Base-by-base conservation (phyloP, 2,113 vertebrate species). In the Onychostoma macrolepis region DNA sequence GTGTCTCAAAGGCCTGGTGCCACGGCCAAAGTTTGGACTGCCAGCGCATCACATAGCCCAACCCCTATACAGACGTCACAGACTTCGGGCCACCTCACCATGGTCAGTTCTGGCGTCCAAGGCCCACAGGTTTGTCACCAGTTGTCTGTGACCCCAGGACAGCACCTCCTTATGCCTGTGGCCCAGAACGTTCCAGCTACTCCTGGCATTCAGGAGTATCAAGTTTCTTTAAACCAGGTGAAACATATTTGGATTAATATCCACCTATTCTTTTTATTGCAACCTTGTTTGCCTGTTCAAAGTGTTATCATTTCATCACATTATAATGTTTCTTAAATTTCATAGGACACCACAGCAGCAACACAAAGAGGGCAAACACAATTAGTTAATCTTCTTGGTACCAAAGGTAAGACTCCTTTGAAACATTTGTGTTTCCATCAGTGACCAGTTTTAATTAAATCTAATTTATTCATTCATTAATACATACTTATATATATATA, bases 131-230 rank as follows among this genome's bases (percentile, higher is more conserved):
- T 89, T 90, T 96, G 96, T 90, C 93, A 94, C 88, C 97, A 97
- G 28, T 93, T 92, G 67, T 91, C 96, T 0, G 90, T 93, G 91
- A 95, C 92, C 0, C 92, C 93, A 0, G 95, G 96, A 0, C 97
- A 98, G 94, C 97, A 96, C 93, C 96, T 98, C 93, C 95, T 97
- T 85, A 96, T 98, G 94, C 97, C 97, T 88, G 94, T 95, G 87
- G 94, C 94, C 81, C 95, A 96, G 91, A 97, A 96, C 91, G 95
- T 95, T 89, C 84, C 94, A 30, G 48, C 89, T 85, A 93, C 94
- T 91, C 48, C 81, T 48, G 93, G 85, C 92, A 90, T 86, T 58
- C 93, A 0, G 90, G 96, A 61, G 80, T 87, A 86, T 85, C 92
- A 95, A 0, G 67, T 86, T 28, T 71, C 85, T 50, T 15, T 87